phyloP scores from a whole-genome alignment of 2,113 vertebrate species.

The Laterallus jamaicensis region DNA sequence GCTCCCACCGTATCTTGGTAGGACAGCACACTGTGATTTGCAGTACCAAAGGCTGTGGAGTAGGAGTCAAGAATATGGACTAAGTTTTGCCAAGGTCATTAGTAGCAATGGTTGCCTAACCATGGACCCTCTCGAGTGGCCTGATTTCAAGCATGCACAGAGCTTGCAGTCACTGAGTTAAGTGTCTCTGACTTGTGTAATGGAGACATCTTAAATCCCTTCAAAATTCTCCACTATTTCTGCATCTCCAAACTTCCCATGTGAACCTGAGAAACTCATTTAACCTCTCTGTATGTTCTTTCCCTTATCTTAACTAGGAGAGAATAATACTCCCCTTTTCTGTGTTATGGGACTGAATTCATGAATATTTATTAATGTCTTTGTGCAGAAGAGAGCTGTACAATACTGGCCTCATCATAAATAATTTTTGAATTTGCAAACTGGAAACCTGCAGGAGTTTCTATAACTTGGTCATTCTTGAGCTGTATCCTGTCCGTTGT shows the following conservation, averaged over 20 bases:
- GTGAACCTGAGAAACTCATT: not conserved
- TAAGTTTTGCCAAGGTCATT: conserved; percentile 15
- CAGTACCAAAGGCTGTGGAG: not conserved
- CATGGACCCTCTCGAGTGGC: not conserved
- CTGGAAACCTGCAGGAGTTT: not conserved
- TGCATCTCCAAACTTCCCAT: not conserved
- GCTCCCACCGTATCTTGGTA: not conserved
- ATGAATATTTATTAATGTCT: not conserved
- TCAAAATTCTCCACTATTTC: not conserved
- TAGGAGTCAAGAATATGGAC: not conserved
- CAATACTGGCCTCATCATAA: not conserved
- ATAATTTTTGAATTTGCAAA: not conserved
- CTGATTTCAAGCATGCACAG: not conserved
- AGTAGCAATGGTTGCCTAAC: not conserved
- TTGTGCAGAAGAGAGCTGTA: not conserved
- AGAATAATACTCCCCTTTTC: not conserved
- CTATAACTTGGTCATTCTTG: not conserved
- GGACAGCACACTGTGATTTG: not conserved
- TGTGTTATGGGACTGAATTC: not conserved
- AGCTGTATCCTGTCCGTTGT: not conserved
- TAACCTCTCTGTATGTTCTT: not conserved
- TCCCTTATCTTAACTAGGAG: not conserved
- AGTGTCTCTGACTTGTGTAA: not conserved
- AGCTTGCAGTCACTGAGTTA: not conserved
- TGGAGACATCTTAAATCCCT: not conserved